Base-by-base conservation (phyloP, 2,113 vertebrate species). In the Phaethon lepturus region DNA sequence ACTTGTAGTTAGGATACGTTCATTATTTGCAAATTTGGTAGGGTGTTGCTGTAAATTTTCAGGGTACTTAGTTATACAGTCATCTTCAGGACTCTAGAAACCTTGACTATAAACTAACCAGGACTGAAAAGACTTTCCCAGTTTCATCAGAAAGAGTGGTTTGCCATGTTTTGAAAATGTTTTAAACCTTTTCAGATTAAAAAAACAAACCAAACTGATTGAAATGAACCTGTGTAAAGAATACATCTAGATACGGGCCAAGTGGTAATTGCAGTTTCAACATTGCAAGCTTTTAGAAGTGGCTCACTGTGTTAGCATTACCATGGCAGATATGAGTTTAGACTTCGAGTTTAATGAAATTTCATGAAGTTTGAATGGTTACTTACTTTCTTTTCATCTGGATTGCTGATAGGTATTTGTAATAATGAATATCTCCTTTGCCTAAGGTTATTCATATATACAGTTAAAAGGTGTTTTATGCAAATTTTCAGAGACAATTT, bases 331-430 rank as follows among this genome's bases (percentile, higher is more conserved):
- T 93, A 76, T 38, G 82, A 98, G 93, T 93, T 94, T 85, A 92
- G 97, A 98, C 96, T 96, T 98, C 97, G 98, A 98, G 97, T 98
- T 98, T 99, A 98, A 98, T 98, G 97, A 98, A 98, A 95, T 96
- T 97, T 98, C 97, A 98, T 98, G 96, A 98, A 98, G 93, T 98
- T 98, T 93, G 80, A 93, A 87, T 94, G 60, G 56, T 96, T 97
- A 91, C 81, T 98, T 98, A 86, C 95, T 97, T 98, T 95, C 69
- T 98, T 98, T 98, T 97, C 96, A 98, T 98, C 97, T 97, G 93
- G 90, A 97, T 98, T 98, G 95, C 97, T 98, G 92, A 95, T 98
- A 98, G 92, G 82, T 98, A 98, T 98, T 98, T 92, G 90, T 97
- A 90, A 91, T 99, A 98, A 98, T 98, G 97, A 38, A 38, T 98